Conservation (phyloP, 2,797 vertebrate genomes). For the Heteromormyrus szaboi region DNA sequence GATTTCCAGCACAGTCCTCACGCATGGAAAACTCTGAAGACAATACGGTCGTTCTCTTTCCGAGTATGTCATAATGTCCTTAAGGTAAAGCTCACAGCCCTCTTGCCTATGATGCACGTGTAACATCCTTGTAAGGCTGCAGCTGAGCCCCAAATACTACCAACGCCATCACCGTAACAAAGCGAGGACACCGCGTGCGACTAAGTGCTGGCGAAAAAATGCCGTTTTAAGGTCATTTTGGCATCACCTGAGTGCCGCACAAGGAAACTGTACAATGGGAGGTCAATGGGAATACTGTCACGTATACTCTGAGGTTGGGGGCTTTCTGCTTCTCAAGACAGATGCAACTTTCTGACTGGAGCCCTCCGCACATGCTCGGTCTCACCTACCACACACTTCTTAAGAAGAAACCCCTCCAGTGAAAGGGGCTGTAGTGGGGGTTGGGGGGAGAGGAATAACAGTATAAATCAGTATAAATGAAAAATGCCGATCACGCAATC, state of each 20-base stretch:
- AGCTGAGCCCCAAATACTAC: neutral
- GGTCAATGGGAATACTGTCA: neutral
- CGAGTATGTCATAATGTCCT: neutral
- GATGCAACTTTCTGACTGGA: neutral
- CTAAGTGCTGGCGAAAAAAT: neutral
- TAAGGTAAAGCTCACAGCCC: neutral
- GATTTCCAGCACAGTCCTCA: neutral
- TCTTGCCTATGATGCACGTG: neutral
- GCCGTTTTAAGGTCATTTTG: neutral
- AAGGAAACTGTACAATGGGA: neutral
- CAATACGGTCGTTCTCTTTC: neutral
- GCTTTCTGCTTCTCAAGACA: neutral
- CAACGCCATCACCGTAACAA: neutral
- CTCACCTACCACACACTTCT: neutral
- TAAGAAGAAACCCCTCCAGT: neutral
- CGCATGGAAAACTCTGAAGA: neutral
- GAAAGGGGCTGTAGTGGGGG: neutral
- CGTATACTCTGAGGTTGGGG: neutral
- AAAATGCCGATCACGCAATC: constrained; percentile 58
- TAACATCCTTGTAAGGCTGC: neutral
- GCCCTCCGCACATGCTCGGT: neutral
- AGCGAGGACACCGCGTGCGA: neutral
- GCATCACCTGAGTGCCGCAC: neutral
- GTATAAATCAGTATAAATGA: constrained; percentile 33
- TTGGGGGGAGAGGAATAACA: neutral